Evolutionary conservation across 2,888 invertebrate genomes (phyloP).

Genomic region (Diadegma fenestrale): DNA sequence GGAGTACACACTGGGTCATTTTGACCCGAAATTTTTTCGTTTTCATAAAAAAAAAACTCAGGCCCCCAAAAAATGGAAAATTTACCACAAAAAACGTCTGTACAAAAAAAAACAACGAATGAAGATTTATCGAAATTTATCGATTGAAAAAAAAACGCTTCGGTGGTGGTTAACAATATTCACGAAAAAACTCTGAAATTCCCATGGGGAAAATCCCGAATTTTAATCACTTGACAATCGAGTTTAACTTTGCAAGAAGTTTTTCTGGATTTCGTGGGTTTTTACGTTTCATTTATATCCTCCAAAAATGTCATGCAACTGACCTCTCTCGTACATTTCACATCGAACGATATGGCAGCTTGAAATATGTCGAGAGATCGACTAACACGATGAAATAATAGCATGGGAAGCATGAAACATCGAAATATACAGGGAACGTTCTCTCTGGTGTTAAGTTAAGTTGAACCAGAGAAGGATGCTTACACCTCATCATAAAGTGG

Average conservation of each 20-base stretch:
- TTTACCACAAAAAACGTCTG: no score
- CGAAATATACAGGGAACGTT: constrained; percentile 7
- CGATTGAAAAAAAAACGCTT: no score
- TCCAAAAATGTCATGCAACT: neutral
- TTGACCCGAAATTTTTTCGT: no score
- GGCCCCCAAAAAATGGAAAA: no score
- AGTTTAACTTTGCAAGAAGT: neutral
- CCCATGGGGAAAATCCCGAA: neutral
- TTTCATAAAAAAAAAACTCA: no score
- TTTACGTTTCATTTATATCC: neutral
- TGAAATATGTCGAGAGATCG: constrained; percentile 12
- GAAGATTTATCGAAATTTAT: no score
- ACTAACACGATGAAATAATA: constrained; percentile 18
- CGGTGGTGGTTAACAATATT: neutral
- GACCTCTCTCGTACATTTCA: constrained; percentile 1
- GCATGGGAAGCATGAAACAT: constrained; percentile 17
- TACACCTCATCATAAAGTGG: constrained; percentile 34
- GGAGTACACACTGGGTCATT: no score
- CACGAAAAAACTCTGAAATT: neutral
- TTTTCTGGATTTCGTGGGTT: neutral
- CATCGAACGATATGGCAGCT: neutral
- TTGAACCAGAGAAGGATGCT: constrained; percentile 28
- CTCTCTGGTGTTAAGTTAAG: constrained; percentile 36
- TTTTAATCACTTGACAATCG: neutral
- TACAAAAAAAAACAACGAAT: no score